phyloP scores from a whole-genome alignment of 2,888 invertebrate genomes.

The Axea sp. region DNA sequence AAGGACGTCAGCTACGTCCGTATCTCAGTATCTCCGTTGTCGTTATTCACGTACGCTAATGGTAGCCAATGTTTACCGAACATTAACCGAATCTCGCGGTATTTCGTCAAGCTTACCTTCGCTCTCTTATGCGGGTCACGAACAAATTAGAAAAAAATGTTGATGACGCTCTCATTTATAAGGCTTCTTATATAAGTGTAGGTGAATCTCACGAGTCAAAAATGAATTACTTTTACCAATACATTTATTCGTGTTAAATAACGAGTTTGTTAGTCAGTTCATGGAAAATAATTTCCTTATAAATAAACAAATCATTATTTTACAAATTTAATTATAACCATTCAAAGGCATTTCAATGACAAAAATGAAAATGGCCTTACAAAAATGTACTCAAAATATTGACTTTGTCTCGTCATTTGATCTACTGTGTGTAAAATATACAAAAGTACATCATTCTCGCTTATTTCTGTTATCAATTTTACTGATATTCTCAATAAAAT shows the following conservation, averaged over 20 bases:
- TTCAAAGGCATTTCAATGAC: too few species aligned
- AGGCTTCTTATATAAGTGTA: conserved; percentile 70
- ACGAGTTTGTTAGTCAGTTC: too few species aligned
- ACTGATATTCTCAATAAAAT: too few species aligned
- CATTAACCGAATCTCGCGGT: conserved; percentile 62
- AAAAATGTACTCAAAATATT: too few species aligned
- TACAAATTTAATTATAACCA: too few species aligned
- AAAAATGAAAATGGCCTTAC: too few species aligned
- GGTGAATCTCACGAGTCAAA: conserved; percentile 7
- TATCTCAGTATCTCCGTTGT: conserved; percentile 39
- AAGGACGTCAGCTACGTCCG: conserved; percentile 23
- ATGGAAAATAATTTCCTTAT: too few species aligned
- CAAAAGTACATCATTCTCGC: too few species aligned
- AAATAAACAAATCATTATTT: too few species aligned
- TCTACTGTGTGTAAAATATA: too few species aligned
- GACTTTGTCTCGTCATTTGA: too few species aligned
- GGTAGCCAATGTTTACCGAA: conserved; percentile 60
- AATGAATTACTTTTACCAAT: conserved; percentile 22
- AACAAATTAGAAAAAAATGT: conserved; percentile 71
- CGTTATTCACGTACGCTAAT: conserved; percentile 56
- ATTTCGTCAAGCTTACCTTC: conserved; percentile 72
- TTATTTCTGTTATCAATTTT: too few species aligned
- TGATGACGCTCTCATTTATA: conserved; percentile 71
- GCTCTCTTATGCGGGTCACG: conserved; percentile 71
- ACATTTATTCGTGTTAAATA: not conserved